A percentile compares a stretch with the other conserved stretches of the same genome.
Evolutionary conservation across 2,888 invertebrate genomes (phyloP).

Genomic region (Busseola fusca): DNA sequence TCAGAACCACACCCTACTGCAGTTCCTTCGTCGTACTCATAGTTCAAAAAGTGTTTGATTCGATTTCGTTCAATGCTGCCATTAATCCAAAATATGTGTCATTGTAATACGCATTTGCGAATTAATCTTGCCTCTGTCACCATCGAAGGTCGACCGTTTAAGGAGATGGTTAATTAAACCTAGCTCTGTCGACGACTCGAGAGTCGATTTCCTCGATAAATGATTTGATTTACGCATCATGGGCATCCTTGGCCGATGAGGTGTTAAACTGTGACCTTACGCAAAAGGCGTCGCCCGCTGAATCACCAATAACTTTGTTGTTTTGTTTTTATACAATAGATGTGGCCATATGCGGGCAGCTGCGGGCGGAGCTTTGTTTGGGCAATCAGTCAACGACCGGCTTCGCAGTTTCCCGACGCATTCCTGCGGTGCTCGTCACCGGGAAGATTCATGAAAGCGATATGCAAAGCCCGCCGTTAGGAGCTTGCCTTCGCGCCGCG

Average conservation of each 20-base stretch:
- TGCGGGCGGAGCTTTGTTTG: conserved; percentile 72
- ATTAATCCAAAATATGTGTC: conserved; percentile 51
- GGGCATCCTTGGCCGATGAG: conserved; percentile 73
- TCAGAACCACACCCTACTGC: neutral
- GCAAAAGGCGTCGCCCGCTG: conserved; percentile 76
- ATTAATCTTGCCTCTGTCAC: conserved; percentile 75
- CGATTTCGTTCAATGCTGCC: conserved; percentile 6
- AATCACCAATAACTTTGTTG: conserved; percentile 76
- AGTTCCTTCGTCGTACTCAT: too few relatives aligned
- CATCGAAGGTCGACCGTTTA: conserved; percentile 76
- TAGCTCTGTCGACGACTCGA: conserved; percentile 68
- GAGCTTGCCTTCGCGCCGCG: conserved; percentile 65
- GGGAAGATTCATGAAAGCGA: conserved; percentile 80
- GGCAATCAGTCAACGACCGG: conserved; percentile 81
- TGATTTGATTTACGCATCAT: conserved; percentile 80
- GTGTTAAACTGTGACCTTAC: conserved; percentile 80
- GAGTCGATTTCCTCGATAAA: conserved; percentile 75
- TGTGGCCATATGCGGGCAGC: conserved; percentile 70
- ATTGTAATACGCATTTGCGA: conserved; percentile 70
- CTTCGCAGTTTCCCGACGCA: conserved; percentile 73
- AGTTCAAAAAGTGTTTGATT: conserved; percentile 1
- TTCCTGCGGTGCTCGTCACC: conserved; percentile 77
- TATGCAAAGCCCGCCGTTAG: conserved; percentile 78
- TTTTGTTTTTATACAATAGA: conserved; percentile 73
- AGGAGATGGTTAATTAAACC: conserved; percentile 80